Conservation (phyloP, 2,888 invertebrate genomes). For the Torymus auratus region DNA sequence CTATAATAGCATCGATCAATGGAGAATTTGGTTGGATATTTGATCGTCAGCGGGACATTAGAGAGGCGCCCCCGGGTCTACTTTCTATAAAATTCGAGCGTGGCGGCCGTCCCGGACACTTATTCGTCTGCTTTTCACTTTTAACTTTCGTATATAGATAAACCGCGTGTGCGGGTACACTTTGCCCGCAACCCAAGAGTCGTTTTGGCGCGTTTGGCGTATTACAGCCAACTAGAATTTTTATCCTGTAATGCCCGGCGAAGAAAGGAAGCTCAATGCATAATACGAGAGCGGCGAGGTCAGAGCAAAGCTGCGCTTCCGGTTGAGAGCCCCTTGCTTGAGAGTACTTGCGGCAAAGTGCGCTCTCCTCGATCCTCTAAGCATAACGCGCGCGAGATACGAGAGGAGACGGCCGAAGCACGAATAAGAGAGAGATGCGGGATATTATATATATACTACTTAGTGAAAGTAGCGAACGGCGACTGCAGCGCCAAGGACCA, state of each 20-base stretch:
- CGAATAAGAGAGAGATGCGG: background rate
- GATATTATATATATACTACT: slow-evolving; percentile 57
- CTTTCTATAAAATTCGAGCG: slow-evolving; percentile 47
- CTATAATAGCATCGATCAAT: slow-evolving; percentile 10
- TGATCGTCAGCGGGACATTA: slow-evolving; percentile 22
- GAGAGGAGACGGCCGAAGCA: background rate
- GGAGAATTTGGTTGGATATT: slow-evolving; percentile 18
- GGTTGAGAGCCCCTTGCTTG: slow-evolving; percentile 44
- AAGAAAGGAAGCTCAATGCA: background rate
- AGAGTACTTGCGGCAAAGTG: background rate
- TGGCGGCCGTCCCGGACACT: slow-evolving; percentile 22
- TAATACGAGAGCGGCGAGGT: background rate
- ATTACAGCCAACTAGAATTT: too few relatives aligned
- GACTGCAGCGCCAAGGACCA: slow-evolving; percentile 75
- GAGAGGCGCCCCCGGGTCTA: slow-evolving; percentile 44
- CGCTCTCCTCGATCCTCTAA: slow-evolving; percentile 24
- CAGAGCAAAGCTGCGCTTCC: slow-evolving; percentile 33
- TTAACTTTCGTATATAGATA: slow-evolving; percentile 45
- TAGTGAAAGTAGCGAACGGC: slow-evolving; percentile 73
- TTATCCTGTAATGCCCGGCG: too few relatives aligned
- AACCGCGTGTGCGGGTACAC: background rate
- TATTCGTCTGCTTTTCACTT: slow-evolving; percentile 47
- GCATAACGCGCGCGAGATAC: background rate
- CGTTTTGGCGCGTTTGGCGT: too few relatives aligned
- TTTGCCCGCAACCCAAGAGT: background rate